Evolutionary conservation across 2,797 vertebrate species (phyloP), one percentile per base, ranked within the genome.

Genomic region (Cossypha heuglini): DNA sequence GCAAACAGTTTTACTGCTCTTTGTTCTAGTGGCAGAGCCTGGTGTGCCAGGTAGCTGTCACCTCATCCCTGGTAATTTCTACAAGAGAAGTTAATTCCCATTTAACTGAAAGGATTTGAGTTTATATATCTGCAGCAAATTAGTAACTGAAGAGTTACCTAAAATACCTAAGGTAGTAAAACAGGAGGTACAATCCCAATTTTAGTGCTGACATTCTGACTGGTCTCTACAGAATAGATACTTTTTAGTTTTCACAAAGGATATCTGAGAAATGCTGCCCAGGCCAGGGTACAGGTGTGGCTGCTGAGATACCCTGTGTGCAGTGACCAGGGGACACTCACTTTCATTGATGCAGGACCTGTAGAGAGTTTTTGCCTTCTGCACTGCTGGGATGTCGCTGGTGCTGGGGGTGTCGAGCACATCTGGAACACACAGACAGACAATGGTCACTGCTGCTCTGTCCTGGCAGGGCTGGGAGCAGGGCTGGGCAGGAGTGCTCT

Each of bases 321-420:
- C 29, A 33, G 0, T 16, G 38, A 26, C n/a, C 59, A n/a, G 73
- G 42, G 80, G 12, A 62, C 94, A 98, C 99, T 98, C 97, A 99
- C 99, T 98, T 97, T 99, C 99, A 97, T 99, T 99, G 90, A 98
- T 97, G 81, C 99, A 99, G 4, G 99, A 99, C 94, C 98, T 98
- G 96, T 99, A 99, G 51, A 99, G 98, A 28, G 98, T 99, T 97
- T 99, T 99, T 59, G 99, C 99, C 97, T 99, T 99, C 96, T 98
- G 97, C 92, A 99, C 98, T 62, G 99, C 98, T 35, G 88, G n/a
- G 63, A 97, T 98, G 2, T 98, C 98, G 5, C 55, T 91, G 38
- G 74, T 77, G 77, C 97, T 96, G 25, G 97, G 79, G 46, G 93
- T 94, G 38, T 97, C 86, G 5, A 98, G 98, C 66, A 98, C 98